These are phyloP conservation scores for Champsocephalus gunnari DNA, from an alignment of 2,797 vertebrate species.

Conservation along the genomic window DNA sequence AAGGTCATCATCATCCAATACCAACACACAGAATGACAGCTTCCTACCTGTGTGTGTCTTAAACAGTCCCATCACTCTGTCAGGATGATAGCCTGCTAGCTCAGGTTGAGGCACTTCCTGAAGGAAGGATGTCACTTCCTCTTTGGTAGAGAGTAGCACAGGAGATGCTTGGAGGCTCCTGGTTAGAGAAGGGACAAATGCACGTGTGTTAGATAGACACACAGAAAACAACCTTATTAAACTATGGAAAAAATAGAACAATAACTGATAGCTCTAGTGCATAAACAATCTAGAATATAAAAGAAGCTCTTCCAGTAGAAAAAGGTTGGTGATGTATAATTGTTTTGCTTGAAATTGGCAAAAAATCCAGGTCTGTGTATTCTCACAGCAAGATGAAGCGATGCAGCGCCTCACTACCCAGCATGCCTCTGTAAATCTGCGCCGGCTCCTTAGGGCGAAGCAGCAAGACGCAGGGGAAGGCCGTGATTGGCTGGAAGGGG, in stretches of 20 bases:
- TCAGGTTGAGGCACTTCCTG: constrained; percentile 71
- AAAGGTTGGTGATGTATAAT: no score
- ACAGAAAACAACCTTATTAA: no score
- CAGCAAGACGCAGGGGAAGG: constrained; percentile 86
- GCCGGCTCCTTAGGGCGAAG: constrained; percentile 76
- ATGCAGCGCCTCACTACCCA: constrained; percentile 85
- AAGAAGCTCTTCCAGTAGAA: no score
- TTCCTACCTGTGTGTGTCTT: constrained; percentile 81
- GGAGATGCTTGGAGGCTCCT: constrained; percentile 84
- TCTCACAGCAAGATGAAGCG: constrained; percentile 87
- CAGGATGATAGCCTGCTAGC: constrained; percentile 46
- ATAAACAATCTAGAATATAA: no score
- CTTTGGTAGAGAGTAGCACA: constrained; percentile 76
- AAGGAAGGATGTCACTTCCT: constrained; percentile 89
- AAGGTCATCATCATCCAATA: background rate
- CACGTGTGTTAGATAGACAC: background rate
- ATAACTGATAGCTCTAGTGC: no score
- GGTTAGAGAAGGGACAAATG: background rate
- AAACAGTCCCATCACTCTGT: constrained; percentile 89
- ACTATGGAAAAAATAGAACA: no score
- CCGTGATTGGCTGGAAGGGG: constrained; percentile 82
- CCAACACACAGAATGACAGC: background rate
- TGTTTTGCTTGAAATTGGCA: no score
- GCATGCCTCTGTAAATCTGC: constrained; percentile 87
- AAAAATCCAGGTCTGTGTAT: background rate